Percentiles rank a stretch among this genome's conserved stretches.
These are phyloP conservation scores for Scaptomyza reducta DNA, from an alignment of 2,888 invertebrate genomes.

Conservation along the genomic window DNA sequence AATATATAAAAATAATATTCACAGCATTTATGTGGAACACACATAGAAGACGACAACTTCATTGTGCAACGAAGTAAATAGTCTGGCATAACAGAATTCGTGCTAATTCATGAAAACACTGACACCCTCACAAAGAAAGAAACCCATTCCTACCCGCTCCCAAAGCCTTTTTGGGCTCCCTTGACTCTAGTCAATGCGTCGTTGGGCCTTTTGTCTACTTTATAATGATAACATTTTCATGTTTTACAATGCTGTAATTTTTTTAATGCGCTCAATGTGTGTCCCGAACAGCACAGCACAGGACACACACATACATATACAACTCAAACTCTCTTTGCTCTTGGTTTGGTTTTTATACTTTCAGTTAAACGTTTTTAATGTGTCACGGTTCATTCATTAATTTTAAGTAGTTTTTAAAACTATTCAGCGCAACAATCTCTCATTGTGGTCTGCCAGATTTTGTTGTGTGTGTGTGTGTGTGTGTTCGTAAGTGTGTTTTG, in stretches of 20 bases:
- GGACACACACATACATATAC: slow-evolving; percentile 5
- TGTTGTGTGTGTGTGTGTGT: background rate
- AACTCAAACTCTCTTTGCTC: slow-evolving; percentile 11
- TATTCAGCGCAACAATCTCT: slow-evolving; percentile 64
- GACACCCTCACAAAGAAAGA: background rate
- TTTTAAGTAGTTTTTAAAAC: slow-evolving; percentile 70
- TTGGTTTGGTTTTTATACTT: slow-evolving; percentile 48
- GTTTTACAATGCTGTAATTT: slow-evolving; percentile 76
- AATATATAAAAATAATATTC: slow-evolving; percentile 46
- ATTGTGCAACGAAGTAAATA: slow-evolving; percentile 44
- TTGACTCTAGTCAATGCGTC: slow-evolving; percentile 37
- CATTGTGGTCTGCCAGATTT: slow-evolving; percentile 44
- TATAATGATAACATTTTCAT: slow-evolving; percentile 80
- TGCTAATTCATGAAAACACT: slow-evolving; percentile 59
- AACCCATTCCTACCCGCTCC: background rate
- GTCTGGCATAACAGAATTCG: slow-evolving; percentile 38
- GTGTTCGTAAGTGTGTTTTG: background rate
- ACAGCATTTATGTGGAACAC: slow-evolving; percentile 25
- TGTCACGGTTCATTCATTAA: slow-evolving; percentile 74
- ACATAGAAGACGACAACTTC: slow-evolving; percentile 36
- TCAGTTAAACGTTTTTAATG: slow-evolving; percentile 61
- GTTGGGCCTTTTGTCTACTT: slow-evolving; percentile 66
- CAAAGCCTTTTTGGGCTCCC: slow-evolving; percentile 17
- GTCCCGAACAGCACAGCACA: slow-evolving; percentile 38
- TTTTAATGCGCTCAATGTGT: slow-evolving; percentile 65